These are phyloP conservation scores for Herpetotheres cachinnans DNA, from an alignment of 2,113 vertebrate genomes.

Conservation along the genomic window DNA sequence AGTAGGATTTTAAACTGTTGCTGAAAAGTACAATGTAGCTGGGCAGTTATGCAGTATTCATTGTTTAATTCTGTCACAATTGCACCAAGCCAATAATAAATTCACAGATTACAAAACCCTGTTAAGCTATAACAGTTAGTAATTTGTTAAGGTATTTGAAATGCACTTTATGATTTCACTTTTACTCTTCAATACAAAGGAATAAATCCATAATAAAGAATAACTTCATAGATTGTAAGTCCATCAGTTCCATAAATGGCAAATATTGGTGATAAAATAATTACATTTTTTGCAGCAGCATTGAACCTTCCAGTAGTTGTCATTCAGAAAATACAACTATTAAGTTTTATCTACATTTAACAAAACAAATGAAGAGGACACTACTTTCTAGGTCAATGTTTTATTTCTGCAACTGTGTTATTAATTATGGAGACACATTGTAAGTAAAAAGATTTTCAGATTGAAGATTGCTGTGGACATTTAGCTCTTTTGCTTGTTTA, in stretches of 20 bases:
- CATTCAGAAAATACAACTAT: background rate
- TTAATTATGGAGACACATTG: background rate
- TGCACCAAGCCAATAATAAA: background rate
- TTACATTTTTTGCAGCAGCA: background rate
- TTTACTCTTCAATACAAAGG: background rate
- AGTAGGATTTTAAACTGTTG: constrained; percentile 64
- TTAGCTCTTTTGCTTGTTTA: background rate
- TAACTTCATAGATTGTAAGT: background rate
- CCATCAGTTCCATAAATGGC: background rate
- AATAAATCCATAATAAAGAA: background rate
- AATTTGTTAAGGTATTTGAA: background rate
- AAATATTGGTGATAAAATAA: background rate
- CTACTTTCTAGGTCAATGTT: background rate
- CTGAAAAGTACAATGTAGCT: constrained; percentile 28
- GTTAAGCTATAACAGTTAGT: background rate
- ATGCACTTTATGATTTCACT: background rate
- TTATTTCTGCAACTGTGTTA: background rate
- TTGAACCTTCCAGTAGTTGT: background rate
- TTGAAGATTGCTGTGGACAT: background rate
- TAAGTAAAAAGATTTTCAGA: background rate
- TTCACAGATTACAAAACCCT: background rate
- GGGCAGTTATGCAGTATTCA: background rate
- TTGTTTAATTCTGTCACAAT: constrained; percentile 52
- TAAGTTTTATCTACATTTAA: background rate
- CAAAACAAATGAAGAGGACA: background rate